Evolutionary conservation across 2,888 invertebrate genomes (phyloP).

Genomic region (Rhodophaea formosa): DNA sequence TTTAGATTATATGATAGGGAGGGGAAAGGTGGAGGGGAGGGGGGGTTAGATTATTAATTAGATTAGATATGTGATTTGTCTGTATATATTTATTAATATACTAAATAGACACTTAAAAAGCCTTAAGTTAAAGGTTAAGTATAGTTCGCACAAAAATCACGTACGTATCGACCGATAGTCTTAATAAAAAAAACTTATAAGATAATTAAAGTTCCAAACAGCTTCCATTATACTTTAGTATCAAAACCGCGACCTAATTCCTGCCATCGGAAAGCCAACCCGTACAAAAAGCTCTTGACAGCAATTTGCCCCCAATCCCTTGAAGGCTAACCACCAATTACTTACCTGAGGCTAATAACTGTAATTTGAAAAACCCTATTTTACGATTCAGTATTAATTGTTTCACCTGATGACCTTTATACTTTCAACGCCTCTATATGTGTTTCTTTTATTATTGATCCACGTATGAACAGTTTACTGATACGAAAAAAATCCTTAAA

Average conservation of each 20-base stretch:
- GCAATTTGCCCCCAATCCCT: conserved; percentile 10
- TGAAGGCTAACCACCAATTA: conserved; percentile 5
- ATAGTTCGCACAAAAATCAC: no score
- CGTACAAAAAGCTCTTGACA: conserved; percentile 5
- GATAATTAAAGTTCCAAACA: background rate
- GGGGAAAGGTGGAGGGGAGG: no score
- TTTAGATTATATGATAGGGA: no score
- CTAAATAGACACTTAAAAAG: no score
- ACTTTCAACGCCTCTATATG: background rate
- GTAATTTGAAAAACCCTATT: conserved; percentile 5
- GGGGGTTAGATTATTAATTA: no score
- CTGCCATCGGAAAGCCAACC: background rate
- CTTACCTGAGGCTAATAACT: conserved; percentile 4
- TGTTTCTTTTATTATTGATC: background rate
- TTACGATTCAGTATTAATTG: background rate
- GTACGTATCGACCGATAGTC: no score
- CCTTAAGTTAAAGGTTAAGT: no score
- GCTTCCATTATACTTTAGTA: background rate
- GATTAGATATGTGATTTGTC: no score
- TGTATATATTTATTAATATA: no score
- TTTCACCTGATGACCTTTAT: background rate
- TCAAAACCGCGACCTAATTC: background rate
- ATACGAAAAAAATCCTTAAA: no score
- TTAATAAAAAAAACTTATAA: background rate
- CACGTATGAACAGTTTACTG: no score